Base-by-base conservation (phyloP, 2,113 vertebrate genomes). In the Chloebia gouldiae region DNA sequence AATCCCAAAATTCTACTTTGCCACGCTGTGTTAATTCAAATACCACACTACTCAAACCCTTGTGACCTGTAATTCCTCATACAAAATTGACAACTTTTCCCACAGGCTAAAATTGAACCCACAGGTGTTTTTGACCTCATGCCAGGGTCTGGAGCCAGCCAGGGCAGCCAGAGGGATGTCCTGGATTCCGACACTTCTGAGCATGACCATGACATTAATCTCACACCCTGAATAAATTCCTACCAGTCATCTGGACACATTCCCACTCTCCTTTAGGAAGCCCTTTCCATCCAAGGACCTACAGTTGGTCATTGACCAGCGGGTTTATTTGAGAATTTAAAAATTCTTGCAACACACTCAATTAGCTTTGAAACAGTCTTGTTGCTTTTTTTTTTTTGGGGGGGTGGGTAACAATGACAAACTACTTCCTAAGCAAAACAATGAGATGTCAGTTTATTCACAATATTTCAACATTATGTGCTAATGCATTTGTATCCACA, bases 341-440 rank as follows among this genome's bases (percentile, higher is more conserved):
- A 87, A 91, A 61, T 39, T 65, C 49, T 93, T 92, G 89, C 89
- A 87, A 92, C 89, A 90, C 28, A 66, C 19, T 76, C 70, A 79
- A 73, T 91, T 89, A 91, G 61, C 84, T 95, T 86, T 92, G 65
- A 93, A 94, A 78, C 27, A 94, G 90, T 85, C 8, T 0, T 85
- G 49, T 68, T 77, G n/a, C 65, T 57, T 22, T 42, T 89, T 50
- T 82, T 89, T 95, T 60, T 85, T 94, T 94, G n/a, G n/a, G n/a
- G n/a, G n/a, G n/a, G n/a, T 42, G 77, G 20, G 35, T 53, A 91
- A 91, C 89, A 89, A 69, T 92, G 91, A 91, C 86, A 87, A 95
- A 86, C 40, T 93, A 89, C 93, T 95, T 97, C 93, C 95, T 95
- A 94, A 95, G 81, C 45, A 85, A 95, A 97, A 96, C 94, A 97